A percentile compares a stretch with the other conserved stretches of the same genome.
These are phyloP conservation scores for Eupithecia tripunctaria DNA, from an alignment of 2,888 invertebrate genomes.

Conservation along the genomic window DNA sequence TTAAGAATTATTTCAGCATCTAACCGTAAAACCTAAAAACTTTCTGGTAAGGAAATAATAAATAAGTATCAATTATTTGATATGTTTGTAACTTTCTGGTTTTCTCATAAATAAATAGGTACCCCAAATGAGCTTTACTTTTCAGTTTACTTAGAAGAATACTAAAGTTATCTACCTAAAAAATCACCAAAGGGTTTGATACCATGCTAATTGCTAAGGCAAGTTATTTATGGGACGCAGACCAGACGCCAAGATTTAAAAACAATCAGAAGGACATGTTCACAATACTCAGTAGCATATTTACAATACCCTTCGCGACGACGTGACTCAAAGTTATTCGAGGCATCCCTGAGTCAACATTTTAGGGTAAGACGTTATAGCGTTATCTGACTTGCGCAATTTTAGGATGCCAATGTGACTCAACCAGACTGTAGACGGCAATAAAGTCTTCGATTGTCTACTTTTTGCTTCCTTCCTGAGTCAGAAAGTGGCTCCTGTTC, in stretches of 20 bases:
- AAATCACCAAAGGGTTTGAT: neutral
- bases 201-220: neutral
- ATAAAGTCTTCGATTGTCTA: conserved; percentile 4
- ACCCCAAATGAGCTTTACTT: no score
- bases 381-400: conserved; percentile 25
- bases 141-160: no score
- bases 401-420: conserved; percentile 24
- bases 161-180: neutral
- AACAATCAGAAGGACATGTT: conserved; percentile 6
- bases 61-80: no score
- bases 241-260: conserved; percentile 6
- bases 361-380: conserved; percentile 6
- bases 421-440: conserved; percentile 9
- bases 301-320: conserved; percentile 3
- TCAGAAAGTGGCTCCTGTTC: neutral
- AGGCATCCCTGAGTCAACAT: conserved; percentile 21
- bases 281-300: neutral
- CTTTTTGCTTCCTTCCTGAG: conserved; percentile 15
- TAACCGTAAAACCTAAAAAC: neutral
- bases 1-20: neutral
- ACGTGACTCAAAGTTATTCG: conserved; percentile 16
- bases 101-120: no score
- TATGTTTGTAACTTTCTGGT: no score
- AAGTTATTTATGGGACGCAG: neutral
- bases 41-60: no score